phyloP scores from a whole-genome alignment of 2,888 invertebrate species.

The Nymphalis polychloros region DNA sequence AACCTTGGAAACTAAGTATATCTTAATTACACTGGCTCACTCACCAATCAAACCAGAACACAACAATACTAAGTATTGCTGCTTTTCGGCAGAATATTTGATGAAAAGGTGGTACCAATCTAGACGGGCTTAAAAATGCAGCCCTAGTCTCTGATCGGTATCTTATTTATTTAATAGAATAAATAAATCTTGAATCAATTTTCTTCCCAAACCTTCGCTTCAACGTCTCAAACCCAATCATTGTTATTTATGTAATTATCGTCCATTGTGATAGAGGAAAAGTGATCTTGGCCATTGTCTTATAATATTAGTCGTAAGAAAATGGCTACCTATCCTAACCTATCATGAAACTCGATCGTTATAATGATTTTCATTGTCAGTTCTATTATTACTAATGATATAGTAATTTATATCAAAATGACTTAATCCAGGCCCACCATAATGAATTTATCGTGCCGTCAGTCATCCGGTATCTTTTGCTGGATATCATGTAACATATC shows the following conservation, averaged over 20 bases:
- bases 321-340: not conserved
- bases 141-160: no score
- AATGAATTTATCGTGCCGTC: not conserved
- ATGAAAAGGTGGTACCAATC: no score
- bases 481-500: slow-evolving; percentile 4
- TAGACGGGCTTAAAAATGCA: no score
- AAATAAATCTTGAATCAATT: no score
- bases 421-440: not conserved
- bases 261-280: not conserved
- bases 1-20: no score
- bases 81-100: no score
- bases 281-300: not conserved
- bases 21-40: no score
- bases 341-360: slow-evolving; percentile 6
- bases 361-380: not conserved
- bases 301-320: not conserved
- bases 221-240: not conserved
- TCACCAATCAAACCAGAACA: no score
- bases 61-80: no score
- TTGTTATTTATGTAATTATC: slow-evolving; percentile 9
- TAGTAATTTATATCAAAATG: slow-evolving; percentile 7
- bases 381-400: not conserved
- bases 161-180: no score
- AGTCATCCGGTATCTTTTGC: not conserved
- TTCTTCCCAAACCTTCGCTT: not conserved